phyloP scores from a whole-genome alignment of 2,888 invertebrate species.

The Strigamia crassipes region DNA sequence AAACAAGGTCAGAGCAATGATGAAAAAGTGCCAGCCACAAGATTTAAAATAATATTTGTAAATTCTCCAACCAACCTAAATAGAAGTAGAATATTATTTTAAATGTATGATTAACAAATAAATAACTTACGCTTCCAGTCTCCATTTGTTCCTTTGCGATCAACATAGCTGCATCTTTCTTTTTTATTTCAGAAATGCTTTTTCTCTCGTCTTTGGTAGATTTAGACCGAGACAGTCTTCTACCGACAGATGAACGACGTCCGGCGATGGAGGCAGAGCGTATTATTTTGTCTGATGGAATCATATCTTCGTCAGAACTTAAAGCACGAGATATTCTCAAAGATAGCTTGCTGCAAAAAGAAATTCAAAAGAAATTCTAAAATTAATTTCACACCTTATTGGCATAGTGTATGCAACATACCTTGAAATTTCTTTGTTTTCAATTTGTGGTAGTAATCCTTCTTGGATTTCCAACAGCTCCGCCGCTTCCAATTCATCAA shows the following conservation, averaged over 20 bases:
- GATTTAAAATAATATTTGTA: constrained; percentile 45
- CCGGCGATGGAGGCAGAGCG: not conserved
- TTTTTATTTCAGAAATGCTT: not conserved
- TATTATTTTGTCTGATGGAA: not conserved
- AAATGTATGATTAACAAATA: not conserved
- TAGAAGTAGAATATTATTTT: not conserved
- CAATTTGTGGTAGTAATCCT: constrained; percentile 28
- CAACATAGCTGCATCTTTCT: not conserved
- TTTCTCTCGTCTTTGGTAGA: not conserved
- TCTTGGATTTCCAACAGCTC: constrained; percentile 45
- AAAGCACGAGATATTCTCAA: constrained; percentile 41
- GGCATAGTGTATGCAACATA: not conserved
- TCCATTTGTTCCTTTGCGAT: constrained; percentile 44
- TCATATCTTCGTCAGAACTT: constrained; percentile 40
- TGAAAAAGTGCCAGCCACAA: constrained; percentile 46
- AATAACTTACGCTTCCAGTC: constrained; percentile 41
- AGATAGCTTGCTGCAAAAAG: constrained; percentile 44
- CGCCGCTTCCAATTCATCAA: constrained; percentile 41
- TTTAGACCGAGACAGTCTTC: not conserved
- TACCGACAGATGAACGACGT: not conserved
- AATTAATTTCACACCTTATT: not conserved
- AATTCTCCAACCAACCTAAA: constrained; percentile 38
- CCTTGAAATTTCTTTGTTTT: constrained; percentile 43
- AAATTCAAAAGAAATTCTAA: not conserved
- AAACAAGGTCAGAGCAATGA: constrained; percentile 47